Evolutionary conservation across 2,888 invertebrate species (phyloP), one percentile per base, ranked within the genome.

Genomic region (Alsophila aescularia): DNA sequence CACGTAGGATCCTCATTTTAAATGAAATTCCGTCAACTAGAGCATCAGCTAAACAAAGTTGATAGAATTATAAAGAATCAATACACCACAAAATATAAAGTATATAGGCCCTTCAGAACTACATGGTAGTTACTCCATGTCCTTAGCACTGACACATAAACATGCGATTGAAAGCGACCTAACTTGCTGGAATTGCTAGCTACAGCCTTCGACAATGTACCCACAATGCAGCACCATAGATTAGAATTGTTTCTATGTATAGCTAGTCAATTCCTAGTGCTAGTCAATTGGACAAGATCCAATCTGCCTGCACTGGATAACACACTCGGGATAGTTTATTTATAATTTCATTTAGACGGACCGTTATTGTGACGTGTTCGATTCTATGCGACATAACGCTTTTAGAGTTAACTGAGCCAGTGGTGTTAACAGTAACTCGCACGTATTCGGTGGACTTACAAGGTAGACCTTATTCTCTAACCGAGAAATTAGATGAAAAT

Each of bases 221-320:
- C 41, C 29, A 51, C 31, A 43, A 54, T 54, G 24, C 13, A 31
- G 37, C 16, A 36, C 18, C 14, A 31, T 36, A 42, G 47, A 47
- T 47, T 53, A 15, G 42, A 24, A 42, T 53, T 48, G 47, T 48
- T 42, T 29, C 29, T 21, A 36, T 29, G 18, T 32, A 21, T 42
- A 39, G 32, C 52, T 41, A 55, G 49, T 41, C 44, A 31, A 50
- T 35, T 50, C 40, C 37, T 34, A 31, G 50, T 36, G 41, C 45
- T 24, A 36, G 50, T 40, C 55, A 45, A 51, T 56, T 41, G 55
- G 32, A 56, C 55, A 51, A 45, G 55, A 56, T 56, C 24, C 41
- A 55, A 55, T 55, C 55, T 32, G 15, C 16, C n/a, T 41, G 13
- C 35, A 12, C 44, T 40, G 45, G 36, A 45, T 40, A 31, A 21